phyloP scores from a whole-genome alignment of 2,797 vertebrate genomes.

The Thaleichthys pacificus region DNA sequence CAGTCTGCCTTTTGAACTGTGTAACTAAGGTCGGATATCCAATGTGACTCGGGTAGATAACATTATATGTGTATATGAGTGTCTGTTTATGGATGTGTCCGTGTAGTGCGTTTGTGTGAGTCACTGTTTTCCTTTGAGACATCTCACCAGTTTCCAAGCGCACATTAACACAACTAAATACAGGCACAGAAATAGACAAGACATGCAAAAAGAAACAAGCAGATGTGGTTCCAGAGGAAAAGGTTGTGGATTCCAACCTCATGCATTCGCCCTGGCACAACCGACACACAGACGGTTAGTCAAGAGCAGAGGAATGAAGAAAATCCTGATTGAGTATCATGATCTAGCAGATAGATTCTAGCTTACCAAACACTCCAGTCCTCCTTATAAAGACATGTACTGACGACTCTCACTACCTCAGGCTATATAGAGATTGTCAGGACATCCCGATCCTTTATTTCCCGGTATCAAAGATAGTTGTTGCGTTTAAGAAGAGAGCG shows the following conservation, averaged over 20 bases:
- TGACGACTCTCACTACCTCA: not conserved
- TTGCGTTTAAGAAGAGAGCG: no score
- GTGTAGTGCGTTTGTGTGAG: conserved; percentile 45
- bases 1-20: conserved; percentile 33
- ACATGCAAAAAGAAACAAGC: not conserved
- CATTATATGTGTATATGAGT: not conserved
- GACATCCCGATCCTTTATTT: no score
- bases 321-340: conserved; percentile 47
- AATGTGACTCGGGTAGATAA: conserved; percentile 28
- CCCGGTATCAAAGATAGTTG: no score
- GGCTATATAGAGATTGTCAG: not conserved
- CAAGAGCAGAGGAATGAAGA: conserved; percentile 52
- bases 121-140: conserved; percentile 56
- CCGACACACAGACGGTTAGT: not conserved
- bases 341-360: not conserved
- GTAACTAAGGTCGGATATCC: conserved; percentile 56
- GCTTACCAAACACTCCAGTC: not conserved
- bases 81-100: conserved; percentile 42
- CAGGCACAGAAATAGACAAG: conserved; percentile 2
- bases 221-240: not conserved
- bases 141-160: conserved; percentile 35
- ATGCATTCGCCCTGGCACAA: not conserved
- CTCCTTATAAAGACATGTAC: conserved; percentile 8
- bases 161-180: conserved; percentile 32
- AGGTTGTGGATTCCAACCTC: not conserved